Percentiles rank a stretch among this genome's conserved stretches.
phyloP scores from a whole-genome alignment of 2,888 invertebrate species.

The Boloria euphrosyne region DNA sequence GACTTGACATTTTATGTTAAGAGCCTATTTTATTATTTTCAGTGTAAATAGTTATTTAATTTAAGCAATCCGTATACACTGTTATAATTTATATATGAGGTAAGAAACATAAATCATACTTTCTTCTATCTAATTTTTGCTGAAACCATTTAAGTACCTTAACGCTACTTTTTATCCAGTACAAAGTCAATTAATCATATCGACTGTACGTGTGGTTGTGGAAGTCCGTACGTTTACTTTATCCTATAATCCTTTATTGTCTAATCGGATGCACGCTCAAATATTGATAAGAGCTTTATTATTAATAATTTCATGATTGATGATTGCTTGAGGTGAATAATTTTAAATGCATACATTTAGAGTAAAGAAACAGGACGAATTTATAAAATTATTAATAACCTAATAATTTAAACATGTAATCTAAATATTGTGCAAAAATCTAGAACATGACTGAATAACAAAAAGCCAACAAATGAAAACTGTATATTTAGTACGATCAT shows the following conservation, averaged over 20 bases:
- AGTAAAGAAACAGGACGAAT: neutral
- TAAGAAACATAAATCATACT: too few relatives aligned
- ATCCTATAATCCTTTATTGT: constrained; percentile 67
- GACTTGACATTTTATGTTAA: constrained; percentile 33
- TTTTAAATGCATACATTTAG: constrained; percentile 9
- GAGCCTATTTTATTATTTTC: constrained; percentile 30
- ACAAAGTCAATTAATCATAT: constrained; percentile 50
- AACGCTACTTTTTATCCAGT: constrained; percentile 44
- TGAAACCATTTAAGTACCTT: neutral
- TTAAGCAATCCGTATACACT: too few relatives aligned
- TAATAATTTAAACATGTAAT: too few relatives aligned
- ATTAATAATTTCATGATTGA: constrained; percentile 32
- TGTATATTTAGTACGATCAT: constrained; percentile 18
- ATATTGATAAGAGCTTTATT: constrained; percentile 33
- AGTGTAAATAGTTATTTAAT: neutral
- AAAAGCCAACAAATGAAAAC: constrained; percentile 1
- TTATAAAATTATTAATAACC: neutral
- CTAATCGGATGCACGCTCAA: constrained; percentile 53
- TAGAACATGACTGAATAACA: neutral
- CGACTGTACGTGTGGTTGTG: constrained; percentile 31
- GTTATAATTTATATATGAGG: too few relatives aligned
- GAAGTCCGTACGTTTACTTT: constrained; percentile 17
- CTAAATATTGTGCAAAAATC: neutral
- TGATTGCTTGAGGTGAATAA: constrained; percentile 24
- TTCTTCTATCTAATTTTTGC: too few relatives aligned